Evolutionary conservation across 2,797 vertebrate genomes (phyloP), one percentile per base, ranked within the genome.

Genomic region (Enteromius radiatus): DNA sequence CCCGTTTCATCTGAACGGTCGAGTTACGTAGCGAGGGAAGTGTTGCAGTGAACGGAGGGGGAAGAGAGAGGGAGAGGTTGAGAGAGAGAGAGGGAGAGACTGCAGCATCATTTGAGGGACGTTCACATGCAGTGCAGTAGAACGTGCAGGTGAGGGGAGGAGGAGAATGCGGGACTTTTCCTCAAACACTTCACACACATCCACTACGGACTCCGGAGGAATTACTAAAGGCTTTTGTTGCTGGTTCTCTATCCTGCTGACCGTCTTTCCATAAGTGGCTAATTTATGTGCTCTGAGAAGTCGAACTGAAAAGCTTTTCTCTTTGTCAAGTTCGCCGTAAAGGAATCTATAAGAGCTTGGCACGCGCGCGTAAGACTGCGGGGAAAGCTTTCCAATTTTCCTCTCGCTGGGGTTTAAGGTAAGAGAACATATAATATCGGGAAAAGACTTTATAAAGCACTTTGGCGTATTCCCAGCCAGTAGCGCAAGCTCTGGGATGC

Each of bases 101-200:
- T 96, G 97, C 96, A 97, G 96, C 96, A 97, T 97, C 96, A 95
- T 95, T 95, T 93, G 92, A 94, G 96, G 95, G 94, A 93, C 93
- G 92, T 92, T 93, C 95, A 94, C 94, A 92, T 93, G 95, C 96
- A 96, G 96, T 94, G 96, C 93, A 92, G 92, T 95, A 89, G 88
- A 87, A 89, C 85, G 89, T 95, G 95, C 97, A 97, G 97, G 97
- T 97, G 95, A 96, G 95, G 94, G 90, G 88, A 84, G 86, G 89
- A 85, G 87, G 85, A 84, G 81, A 83, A 84, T 83, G 80, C 92
- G 91, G 93, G 92, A 86, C 91, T 92, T 89, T 89, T 88, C 90
- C 90, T 89, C 85, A 90, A 92, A 91, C 91, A 90, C 89, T 90
- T 77, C 76, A 81, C 77, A 88, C 75, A 85, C 88, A 86, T 84